These are phyloP conservation scores for Distichodus sexfasciatus DNA, from an alignment of 2,797 vertebrate genomes.

Conservation along the genomic window DNA sequence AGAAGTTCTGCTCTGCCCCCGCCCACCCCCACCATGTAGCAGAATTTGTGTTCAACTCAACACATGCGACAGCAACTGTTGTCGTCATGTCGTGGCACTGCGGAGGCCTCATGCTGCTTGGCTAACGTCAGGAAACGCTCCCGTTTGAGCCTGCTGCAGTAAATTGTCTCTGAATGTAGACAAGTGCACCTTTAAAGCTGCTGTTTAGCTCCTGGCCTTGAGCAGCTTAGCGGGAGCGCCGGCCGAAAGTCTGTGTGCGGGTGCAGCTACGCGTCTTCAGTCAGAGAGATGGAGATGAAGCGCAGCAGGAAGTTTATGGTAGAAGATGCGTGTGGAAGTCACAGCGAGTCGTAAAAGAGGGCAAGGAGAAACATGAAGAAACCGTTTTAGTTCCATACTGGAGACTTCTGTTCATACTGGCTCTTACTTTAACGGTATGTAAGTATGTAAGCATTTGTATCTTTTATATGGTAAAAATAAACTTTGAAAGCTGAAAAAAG, in stretches of 20 bases:
- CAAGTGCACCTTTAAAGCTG: slow-evolving; percentile 15
- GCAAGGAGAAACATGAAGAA: background rate
- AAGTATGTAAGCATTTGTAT: too few species aligned
- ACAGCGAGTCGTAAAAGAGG: slow-evolving; percentile 7
- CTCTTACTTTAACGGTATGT: too few species aligned
- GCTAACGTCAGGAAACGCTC: slow-evolving; percentile 3
- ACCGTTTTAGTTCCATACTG: too few species aligned
- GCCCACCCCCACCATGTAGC: background rate
- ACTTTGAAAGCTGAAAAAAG: too few species aligned
- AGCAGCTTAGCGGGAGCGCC: background rate
- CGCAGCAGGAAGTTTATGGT: background rate
- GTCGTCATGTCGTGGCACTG: background rate
- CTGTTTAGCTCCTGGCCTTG: slow-evolving; percentile 31
- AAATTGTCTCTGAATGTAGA: slow-evolving; percentile 33
- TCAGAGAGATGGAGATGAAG: slow-evolving; percentile 10
- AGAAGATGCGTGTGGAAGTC: slow-evolving; percentile 4
- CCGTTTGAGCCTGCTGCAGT: slow-evolving; percentile 14
- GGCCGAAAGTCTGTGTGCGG: background rate
- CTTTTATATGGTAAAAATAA: too few species aligned
- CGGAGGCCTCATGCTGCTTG: slow-evolving; percentile 18
- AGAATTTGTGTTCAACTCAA: background rate
- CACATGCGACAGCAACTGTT: slow-evolving; percentile 9
- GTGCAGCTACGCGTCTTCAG: background rate
- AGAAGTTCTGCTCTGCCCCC: background rate
- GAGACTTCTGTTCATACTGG: too few species aligned